phyloP scores from a whole-genome alignment of 2,797 vertebrate genomes.

The Acanthurus lineatus region DNA sequence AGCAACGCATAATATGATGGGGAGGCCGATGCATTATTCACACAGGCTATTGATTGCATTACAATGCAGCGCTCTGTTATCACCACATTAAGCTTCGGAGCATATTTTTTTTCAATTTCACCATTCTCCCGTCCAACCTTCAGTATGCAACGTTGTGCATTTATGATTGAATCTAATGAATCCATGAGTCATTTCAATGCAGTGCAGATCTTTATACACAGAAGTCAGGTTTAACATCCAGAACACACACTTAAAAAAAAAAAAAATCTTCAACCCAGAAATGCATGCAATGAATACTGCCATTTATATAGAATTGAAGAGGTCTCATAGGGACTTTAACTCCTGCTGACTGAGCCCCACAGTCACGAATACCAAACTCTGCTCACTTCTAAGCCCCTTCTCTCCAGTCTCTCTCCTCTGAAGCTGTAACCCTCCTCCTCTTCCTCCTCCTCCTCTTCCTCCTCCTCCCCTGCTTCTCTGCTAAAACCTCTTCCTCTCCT shows the following conservation, averaged over 20 bases:
- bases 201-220: constrained; percentile 7
- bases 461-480: constrained; percentile 41
- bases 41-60: constrained; percentile 58
- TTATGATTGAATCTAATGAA: constrained; percentile 3
- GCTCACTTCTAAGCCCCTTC: constrained; percentile 71
- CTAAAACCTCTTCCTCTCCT: constrained; percentile 71
- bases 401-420: constrained; percentile 61
- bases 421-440: constrained; percentile 63
- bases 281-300: constrained; percentile 36
- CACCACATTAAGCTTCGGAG: constrained; percentile 34
- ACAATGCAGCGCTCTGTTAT: constrained; percentile 54
- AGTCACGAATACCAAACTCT: constrained; percentile 73
- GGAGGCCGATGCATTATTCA: constrained; percentile 59
- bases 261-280: constrained; percentile 22
- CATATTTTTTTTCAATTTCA: constrained; percentile 4
- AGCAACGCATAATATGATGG: constrained; percentile 68
- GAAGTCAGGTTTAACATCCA: constrained; percentile 12
- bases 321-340: constrained; percentile 64
- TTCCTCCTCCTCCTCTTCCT: constrained; percentile 39
- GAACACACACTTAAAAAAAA: constrained; percentile 22
- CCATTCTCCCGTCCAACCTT: constrained; percentile 2
- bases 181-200: background rate
- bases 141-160: constrained; percentile 1
- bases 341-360: constrained; percentile 71
- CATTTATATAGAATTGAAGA: constrained; percentile 54